phyloP scores from a whole-genome alignment of 2,113 vertebrate species.

The Heterocephalus glaber region DNA sequence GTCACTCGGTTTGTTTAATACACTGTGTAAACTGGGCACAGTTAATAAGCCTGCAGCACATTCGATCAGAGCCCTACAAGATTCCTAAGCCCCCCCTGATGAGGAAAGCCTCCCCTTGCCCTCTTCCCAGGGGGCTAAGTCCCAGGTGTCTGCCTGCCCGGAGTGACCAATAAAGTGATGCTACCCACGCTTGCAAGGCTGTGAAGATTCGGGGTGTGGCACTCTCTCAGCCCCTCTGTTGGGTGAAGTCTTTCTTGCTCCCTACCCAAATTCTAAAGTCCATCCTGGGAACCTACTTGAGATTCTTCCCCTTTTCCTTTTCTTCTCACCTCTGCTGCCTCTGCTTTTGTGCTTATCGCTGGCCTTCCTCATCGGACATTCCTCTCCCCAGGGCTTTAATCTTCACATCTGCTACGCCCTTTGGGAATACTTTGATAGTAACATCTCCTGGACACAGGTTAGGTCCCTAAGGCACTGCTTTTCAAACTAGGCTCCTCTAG shows the following conservation, averaged over 20 bases:
- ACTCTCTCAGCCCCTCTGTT: neutral
- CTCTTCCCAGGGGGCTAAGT: neutral
- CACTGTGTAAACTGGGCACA: neutral
- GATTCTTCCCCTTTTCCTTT: neutral
- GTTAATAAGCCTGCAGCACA: neutral
- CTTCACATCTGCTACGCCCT: neutral
- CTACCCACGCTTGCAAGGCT: neutral
- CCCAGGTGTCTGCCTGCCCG: neutral
- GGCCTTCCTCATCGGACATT: neutral
- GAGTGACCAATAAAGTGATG: no score
- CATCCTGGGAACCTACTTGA: neutral
- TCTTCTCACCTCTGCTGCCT: neutral
- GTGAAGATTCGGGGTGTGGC: no score
- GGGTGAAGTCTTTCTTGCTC: neutral
- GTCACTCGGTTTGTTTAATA: neutral
- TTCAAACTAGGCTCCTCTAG: neutral
- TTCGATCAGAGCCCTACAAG: neutral
- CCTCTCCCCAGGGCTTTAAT: neutral
- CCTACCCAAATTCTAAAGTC: neutral
- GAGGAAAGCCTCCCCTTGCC: neutral
- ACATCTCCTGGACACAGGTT: neutral
- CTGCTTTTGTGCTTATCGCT: neutral
- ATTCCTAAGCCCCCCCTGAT: no score
- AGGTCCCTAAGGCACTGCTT: neutral
- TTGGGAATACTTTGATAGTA: neutral